Percentiles rank a stretch among this genome's conserved stretches.
phyloP scores from a whole-genome alignment of 2,113 vertebrate species.

The Melierax canorus region DNA sequence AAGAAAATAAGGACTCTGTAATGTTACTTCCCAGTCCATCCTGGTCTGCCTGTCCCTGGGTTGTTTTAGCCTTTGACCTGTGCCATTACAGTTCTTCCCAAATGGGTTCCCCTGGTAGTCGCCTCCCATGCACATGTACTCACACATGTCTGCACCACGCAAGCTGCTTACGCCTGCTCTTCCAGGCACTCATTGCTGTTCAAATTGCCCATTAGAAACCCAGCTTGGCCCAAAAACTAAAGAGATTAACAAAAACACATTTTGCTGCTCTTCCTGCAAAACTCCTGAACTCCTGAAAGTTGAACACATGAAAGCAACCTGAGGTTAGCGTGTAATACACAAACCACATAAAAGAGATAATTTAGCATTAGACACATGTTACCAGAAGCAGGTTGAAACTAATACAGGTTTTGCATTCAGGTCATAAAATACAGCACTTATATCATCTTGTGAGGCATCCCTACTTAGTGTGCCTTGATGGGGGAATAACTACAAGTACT shows the following conservation, averaged over 20 bases:
- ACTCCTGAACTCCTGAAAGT: slow-evolving; percentile 35
- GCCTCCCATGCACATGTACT: not conserved
- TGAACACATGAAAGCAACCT: slow-evolving; percentile 38
- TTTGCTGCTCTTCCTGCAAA: slow-evolving; percentile 29
- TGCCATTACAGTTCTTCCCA: not conserved
- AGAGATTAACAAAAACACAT: slow-evolving; percentile 25
- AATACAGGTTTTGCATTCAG: slow-evolving; percentile 15
- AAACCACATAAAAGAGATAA: slow-evolving; percentile 50
- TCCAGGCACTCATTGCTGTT: not conserved
- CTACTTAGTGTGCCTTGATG: not conserved
- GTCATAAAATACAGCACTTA: slow-evolving; percentile 17
- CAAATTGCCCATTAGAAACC: not conserved
- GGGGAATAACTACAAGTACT: not conserved
- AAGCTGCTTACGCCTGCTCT: not conserved
- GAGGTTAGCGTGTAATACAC: not conserved
- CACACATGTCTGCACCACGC: not conserved
- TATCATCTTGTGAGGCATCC: not conserved
- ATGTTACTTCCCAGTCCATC: not conserved
- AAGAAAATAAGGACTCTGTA: not conserved
- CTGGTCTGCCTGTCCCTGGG: not conserved
- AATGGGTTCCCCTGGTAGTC: not conserved
- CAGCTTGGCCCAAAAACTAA: not conserved
- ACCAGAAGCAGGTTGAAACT: slow-evolving; percentile 47
- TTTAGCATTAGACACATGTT: slow-evolving; percentile 36
- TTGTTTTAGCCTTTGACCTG: not conserved